These are phyloP conservation scores for Peromyscus attwateri DNA, from an alignment of 2,797 vertebrate genomes.

Conservation along the genomic window DNA sequence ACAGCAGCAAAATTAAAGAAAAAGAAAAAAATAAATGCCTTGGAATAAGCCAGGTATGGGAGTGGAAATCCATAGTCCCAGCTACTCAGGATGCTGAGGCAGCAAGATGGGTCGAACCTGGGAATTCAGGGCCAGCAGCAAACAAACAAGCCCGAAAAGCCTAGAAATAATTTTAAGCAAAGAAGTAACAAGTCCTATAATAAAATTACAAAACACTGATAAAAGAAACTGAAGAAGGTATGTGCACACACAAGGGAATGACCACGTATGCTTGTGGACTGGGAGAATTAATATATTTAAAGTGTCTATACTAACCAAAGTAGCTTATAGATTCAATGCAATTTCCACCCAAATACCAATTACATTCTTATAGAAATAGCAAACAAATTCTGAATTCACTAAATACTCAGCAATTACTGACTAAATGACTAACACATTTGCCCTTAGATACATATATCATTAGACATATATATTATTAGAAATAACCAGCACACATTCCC, in stretches of 20 bases:
- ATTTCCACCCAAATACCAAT: background rate
- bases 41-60: background rate
- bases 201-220: background rate
- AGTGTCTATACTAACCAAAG: background rate
- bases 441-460: background rate
- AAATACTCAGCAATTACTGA: background rate
- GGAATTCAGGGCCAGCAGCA: background rate
- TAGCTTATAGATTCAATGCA: background rate
- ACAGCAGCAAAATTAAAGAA: background rate
- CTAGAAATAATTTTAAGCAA: background rate
- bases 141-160: background rate
- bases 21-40: background rate
- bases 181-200: background rate
- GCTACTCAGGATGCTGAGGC: background rate
- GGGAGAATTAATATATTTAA: background rate
- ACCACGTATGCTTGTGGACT: too few relatives aligned
- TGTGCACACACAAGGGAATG: too few relatives aligned
- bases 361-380: background rate
- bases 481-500: background rate
- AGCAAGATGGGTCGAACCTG: background rate
- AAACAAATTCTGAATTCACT: background rate
- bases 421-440: background rate
- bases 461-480: conserved; percentile 5
- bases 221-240: background rate
- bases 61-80: too few relatives aligned